Evolutionary conservation across 2,113 vertebrate species (phyloP).

Genomic region (Zeus faber): DNA sequence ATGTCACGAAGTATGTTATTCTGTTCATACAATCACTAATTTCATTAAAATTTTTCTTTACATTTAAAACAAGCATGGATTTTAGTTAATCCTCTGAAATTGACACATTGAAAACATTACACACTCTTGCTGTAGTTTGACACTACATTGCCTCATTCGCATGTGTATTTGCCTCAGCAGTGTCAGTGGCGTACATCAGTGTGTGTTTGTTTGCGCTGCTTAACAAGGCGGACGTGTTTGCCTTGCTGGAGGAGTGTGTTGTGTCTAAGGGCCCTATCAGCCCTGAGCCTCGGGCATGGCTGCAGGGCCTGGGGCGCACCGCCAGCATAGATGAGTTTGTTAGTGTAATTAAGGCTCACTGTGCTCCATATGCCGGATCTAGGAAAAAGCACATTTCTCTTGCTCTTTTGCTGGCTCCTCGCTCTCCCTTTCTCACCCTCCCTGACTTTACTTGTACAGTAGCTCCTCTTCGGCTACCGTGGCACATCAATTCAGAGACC

Average conservation of each 20-base stretch:
- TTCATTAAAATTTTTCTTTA: neutral
- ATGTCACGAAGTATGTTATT: too few species aligned
- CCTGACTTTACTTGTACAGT: slow-evolving; percentile 51
- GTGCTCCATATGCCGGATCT: slow-evolving; percentile 50
- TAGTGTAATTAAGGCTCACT: slow-evolving; percentile 74
- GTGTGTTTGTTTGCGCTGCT: slow-evolving; percentile 34
- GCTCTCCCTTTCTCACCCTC: slow-evolving; percentile 21
- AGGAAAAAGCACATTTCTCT: slow-evolving; percentile 43
- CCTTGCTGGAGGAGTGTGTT: slow-evolving; percentile 66
- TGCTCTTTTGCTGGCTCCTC: slow-evolving; percentile 1
- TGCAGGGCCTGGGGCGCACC: slow-evolving; percentile 65
- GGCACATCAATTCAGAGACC: slow-evolving; percentile 71
- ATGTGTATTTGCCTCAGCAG: slow-evolving; percentile 10
- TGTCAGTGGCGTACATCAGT: slow-evolving; percentile 29
- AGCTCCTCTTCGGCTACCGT: slow-evolving; percentile 50
- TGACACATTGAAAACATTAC: slow-evolving; percentile 54
- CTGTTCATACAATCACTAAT: too few species aligned
- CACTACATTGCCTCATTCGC: slow-evolving; percentile 68
- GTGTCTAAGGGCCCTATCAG: slow-evolving; percentile 75
- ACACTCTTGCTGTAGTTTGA: slow-evolving; percentile 60
- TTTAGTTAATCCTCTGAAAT: slow-evolving; percentile 21
- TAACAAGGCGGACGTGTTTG: slow-evolving; percentile 59
- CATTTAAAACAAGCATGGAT: slow-evolving; percentile 17
- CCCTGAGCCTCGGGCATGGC: slow-evolving; percentile 71
- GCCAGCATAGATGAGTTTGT: slow-evolving; percentile 73